These are phyloP conservation scores for Galerucella pusilla DNA, from an alignment of 2,888 invertebrate species.

Conservation along the genomic window DNA sequence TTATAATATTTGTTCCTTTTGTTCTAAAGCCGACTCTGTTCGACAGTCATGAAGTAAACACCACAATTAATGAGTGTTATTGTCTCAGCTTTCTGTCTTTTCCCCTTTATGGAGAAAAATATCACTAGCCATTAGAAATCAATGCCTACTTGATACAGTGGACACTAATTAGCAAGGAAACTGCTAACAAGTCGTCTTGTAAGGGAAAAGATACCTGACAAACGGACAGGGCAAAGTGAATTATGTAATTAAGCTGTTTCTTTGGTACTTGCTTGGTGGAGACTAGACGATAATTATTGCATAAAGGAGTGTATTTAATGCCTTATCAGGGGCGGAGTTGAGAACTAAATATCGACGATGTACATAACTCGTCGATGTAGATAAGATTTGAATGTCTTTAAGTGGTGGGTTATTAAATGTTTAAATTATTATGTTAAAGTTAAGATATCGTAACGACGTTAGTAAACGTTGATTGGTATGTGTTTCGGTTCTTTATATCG, in stretches of 20 bases:
- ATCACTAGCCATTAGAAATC: slow-evolving; percentile 39
- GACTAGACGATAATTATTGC: slow-evolving; percentile 38
- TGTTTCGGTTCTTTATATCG: too few species aligned
- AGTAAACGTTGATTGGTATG: not conserved
- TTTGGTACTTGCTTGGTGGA: slow-evolving; percentile 36
- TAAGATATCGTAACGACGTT: not conserved
- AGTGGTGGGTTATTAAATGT: not conserved
- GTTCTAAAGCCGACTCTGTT: not conserved
- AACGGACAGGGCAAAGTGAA: slow-evolving; percentile 40
- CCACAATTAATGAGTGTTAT: slow-evolving; percentile 37
- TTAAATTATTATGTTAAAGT: slow-evolving; percentile 3
- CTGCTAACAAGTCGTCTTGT: slow-evolving; percentile 37
- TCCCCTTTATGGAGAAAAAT: slow-evolving; percentile 35
- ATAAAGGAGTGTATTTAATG: slow-evolving; percentile 26
- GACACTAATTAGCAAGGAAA: slow-evolving; percentile 42
- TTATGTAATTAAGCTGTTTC: slow-evolving; percentile 44
- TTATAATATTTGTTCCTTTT: too few species aligned
- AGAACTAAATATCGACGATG: slow-evolving; percentile 10
- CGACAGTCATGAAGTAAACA: slow-evolving; percentile 23
- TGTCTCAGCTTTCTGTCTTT: slow-evolving; percentile 32
- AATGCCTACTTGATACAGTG: slow-evolving; percentile 36
- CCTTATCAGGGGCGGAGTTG: slow-evolving; percentile 26
- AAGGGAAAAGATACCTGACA: slow-evolving; percentile 39
- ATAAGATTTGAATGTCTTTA: slow-evolving; percentile 3
- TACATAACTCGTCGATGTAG: slow-evolving; percentile 1